Conservation (phyloP, 2,113 vertebrate species). For the Beaufortia kweichowensis region DNA sequence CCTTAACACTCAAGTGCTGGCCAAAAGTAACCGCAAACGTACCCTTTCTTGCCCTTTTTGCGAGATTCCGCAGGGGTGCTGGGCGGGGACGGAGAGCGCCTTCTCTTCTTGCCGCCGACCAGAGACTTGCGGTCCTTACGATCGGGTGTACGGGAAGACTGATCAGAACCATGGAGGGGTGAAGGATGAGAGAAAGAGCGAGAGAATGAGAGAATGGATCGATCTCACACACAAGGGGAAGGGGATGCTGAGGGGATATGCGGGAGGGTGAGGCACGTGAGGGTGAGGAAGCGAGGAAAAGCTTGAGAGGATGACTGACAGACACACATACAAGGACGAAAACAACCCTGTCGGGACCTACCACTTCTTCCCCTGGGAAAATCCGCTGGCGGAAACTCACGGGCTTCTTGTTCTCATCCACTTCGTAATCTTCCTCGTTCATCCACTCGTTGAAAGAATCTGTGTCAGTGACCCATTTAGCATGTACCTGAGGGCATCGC, state of each 20-base stretch:
- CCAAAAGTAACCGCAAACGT: too few species aligned
- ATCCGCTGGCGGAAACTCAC: constrained; percentile 87
- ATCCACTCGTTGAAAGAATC: constrained; percentile 97
- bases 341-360: constrained; percentile 58
- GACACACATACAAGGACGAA: constrained; percentile 36
- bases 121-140: constrained; percentile 94
- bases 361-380: constrained; percentile 93
- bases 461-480: constrained; percentile 93
- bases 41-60: constrained; percentile 97
- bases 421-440: constrained; percentile 97
- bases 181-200: constrained; percentile 80
- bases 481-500: constrained; percentile 80
- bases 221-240: constrained; percentile 68
- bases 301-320: constrained; percentile 65
- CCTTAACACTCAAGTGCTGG: too few species aligned
- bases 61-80: constrained; percentile 87
- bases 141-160: constrained; percentile 94
- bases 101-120: constrained; percentile 87
- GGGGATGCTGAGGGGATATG: constrained; percentile 27
- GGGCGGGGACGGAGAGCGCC: constrained; percentile 92
- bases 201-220: constrained; percentile 78
- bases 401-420: constrained; percentile 91
- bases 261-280: constrained; percentile 17
- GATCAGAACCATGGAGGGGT: constrained; percentile 77
- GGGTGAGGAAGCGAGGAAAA: constrained; percentile 56